phyloP scores from a whole-genome alignment of 2,113 vertebrate genomes.

The Trogon surrucura region DNA sequence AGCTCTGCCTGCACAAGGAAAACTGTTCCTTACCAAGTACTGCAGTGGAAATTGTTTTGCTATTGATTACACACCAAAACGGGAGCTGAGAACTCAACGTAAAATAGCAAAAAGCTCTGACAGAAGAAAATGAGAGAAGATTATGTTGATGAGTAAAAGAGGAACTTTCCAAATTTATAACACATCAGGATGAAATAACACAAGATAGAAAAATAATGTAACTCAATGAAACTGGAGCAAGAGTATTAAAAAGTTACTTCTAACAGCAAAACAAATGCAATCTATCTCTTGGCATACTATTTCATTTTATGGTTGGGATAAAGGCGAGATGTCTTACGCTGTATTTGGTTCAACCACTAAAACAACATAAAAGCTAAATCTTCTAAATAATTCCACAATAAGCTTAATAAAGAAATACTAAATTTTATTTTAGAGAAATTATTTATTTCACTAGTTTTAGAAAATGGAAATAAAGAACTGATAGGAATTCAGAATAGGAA shows the following conservation, averaged over 20 bases:
- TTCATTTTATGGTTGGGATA: neutral
- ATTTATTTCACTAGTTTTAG: neutral
- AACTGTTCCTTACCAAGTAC: rapidly evolving
- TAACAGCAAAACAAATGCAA: neutral
- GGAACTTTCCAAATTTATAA: conserved; percentile 11
- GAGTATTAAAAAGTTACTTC: neutral
- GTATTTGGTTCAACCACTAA: neutral
- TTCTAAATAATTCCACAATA: neutral
- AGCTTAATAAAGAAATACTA: neutral
- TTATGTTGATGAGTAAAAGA: neutral
- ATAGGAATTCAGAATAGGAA: neutral
- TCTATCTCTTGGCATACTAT: neutral
- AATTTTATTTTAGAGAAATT: no score
- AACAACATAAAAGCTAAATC: neutral
- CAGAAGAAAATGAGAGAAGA: neutral
- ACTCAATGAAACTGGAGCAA: neutral
- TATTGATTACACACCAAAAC: neutral
- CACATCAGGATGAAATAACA: neutral
- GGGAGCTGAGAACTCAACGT: neutral
- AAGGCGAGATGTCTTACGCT: neutral
- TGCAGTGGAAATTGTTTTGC: neutral
- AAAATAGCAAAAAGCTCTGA: neutral
- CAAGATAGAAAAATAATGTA: neutral
- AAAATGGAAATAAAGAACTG: neutral
- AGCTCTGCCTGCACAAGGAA: neutral